Base-by-base conservation (phyloP, 2,113 vertebrate genomes). In the Sinocyclocheilus grahami region DNA sequence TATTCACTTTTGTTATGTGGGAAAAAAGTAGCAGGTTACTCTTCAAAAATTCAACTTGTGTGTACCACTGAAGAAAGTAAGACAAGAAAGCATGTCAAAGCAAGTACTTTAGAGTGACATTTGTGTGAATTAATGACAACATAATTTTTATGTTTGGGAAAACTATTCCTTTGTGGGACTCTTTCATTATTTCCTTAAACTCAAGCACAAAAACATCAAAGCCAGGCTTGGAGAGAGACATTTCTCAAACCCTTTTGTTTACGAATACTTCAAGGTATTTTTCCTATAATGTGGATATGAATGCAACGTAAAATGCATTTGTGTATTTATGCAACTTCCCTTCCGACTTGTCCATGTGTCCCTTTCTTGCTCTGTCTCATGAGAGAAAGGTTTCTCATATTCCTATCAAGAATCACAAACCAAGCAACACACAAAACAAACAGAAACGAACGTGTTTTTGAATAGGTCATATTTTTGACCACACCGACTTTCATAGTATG, bases 261-360 rank as follows among this genome's bases (percentile, higher is more conserved):
- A 77, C 27, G 72, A 83, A 78, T 85, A 82, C 53, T 71, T 37
- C 6, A 48, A 30, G 37, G 42, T 82, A 33, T 46, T 11, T 78
- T 78, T 62, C 58, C 51, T 10, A 65, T 46, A 83, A 83, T 58
- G 39, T 60, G 53, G 48, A 65, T 60, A 84, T 22, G n/a, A 67
- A 60, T 22, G 4, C 51, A 55, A 16, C 14, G 18, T 16, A 55
- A 55, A 55, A 55, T 1, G 51, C 14, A 48, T 48, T 48, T 48
- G 11, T 55, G 18, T 55, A 22, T 65, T 84, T 78, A 80, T 71
- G 60, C 22, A 37, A 33, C 53, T 62, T 84, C 46, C 75, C 39
- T 18, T 60, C 14, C 12, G 16, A 65, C 63, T 65, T 53, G 82
- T 85, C 48, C 39, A 69, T 86, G 80, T 81, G 37, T 82, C 39